These are phyloP conservation scores for Mya arenaria DNA, from an alignment of 1,140 invertebrate genomes.

Conservation along the genomic window DNA sequence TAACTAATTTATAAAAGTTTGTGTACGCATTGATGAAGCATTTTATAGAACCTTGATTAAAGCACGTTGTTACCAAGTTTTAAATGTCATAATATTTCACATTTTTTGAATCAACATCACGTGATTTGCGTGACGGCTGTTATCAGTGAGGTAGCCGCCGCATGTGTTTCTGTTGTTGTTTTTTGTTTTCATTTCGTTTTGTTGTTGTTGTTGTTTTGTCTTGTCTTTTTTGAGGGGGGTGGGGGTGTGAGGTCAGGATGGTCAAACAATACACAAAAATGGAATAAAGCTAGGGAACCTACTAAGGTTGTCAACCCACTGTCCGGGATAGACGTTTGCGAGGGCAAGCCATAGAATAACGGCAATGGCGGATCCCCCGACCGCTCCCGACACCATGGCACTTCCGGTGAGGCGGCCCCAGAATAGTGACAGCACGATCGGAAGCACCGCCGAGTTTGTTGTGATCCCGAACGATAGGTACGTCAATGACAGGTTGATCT, in stretches of 20 bases:
- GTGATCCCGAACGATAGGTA: constrained; percentile 81
- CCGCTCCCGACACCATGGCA: constrained; percentile 76
- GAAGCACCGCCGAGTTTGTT: constrained; percentile 80
- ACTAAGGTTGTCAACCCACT: constrained; percentile 71
- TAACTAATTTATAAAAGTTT: no score
- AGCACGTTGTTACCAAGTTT: no score
- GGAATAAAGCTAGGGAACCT: neutral
- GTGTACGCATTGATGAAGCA: no score
- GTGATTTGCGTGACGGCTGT: no score
- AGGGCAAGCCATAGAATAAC: constrained; percentile 77
- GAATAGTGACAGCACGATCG: constrained; percentile 78
- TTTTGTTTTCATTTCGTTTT: no score
- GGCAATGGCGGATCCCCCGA: constrained; percentile 75
- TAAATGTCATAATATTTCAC: no score
- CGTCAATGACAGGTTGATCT: constrained; percentile 79
- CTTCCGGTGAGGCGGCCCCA: constrained; percentile 77
- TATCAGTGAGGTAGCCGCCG: no score
- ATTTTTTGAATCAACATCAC: no score
- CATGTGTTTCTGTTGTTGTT: no score
- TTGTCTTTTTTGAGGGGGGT: neutral
- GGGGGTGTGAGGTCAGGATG: neutral
- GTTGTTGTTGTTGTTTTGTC: no score
- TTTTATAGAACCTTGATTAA: no score
- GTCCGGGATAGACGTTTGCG: constrained; percentile 73
- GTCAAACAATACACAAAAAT: neutral